phyloP scores from a whole-genome alignment of 2,113 vertebrate genomes.

The Ophiodon elongatus region DNA sequence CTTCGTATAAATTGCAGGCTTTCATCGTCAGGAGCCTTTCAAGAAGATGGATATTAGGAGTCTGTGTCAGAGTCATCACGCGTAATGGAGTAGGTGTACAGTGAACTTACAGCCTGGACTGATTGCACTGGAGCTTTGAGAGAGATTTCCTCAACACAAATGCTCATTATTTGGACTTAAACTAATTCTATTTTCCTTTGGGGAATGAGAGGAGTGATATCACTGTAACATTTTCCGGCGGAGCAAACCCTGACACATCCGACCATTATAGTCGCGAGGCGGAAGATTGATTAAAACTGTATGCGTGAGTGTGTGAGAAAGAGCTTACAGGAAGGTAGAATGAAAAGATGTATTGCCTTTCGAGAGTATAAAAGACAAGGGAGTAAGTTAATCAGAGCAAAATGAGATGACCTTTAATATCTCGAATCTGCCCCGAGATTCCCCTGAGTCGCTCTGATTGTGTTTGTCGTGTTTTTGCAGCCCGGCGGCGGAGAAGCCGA shows the following conservation, averaged over 20 bases:
- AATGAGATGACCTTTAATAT: conserved; percentile 75
- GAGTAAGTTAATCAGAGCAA: conserved; percentile 48
- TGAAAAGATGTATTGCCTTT: conserved; percentile 38
- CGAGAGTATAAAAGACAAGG: conserved; percentile 30
- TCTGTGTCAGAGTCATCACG: conserved; percentile 13
- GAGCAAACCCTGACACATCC: conserved; percentile 17
- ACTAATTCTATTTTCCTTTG: conserved; percentile 47
- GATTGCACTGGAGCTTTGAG: conserved; percentile 34
- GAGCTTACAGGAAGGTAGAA: conserved; percentile 6
- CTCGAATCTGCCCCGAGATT: conserved; percentile 20
- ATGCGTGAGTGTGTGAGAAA: neutral
- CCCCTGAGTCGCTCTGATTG: conserved; percentile 32
- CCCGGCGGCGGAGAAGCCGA: conserved; percentile 5
- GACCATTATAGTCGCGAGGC: conserved; percentile 8
- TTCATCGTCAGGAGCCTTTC: conserved; percentile 32
- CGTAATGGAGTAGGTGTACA: conserved; percentile 43
- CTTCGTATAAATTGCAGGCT: conserved; percentile 12
- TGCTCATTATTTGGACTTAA: conserved; percentile 22
- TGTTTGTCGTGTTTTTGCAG: conserved; percentile 63
- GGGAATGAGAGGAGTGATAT: conserved; percentile 15
- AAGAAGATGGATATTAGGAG: conserved; percentile 49
- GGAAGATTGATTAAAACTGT: conserved; percentile 39
- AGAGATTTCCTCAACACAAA: conserved; percentile 31
- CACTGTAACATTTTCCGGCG: conserved; percentile 5
- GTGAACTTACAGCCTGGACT: conserved; percentile 35